Base-by-base conservation (phyloP, 2,888 invertebrate genomes). In the Aphidius colemani region DNA sequence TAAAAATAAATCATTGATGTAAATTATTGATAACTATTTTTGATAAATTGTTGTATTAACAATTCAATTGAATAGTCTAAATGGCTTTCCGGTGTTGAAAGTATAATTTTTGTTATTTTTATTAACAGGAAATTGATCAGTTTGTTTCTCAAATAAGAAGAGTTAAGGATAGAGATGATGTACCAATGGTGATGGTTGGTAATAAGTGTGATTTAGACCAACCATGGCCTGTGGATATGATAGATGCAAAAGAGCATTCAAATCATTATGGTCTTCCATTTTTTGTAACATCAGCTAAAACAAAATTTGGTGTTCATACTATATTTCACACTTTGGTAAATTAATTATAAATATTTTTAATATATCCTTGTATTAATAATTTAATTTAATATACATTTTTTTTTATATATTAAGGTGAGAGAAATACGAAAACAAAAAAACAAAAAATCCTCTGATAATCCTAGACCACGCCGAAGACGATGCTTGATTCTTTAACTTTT, bases 131-230 rank as follows among this genome's bases (percentile, higher is more conserved):
- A 3, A 30, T 5, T 30, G 5, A 30, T 5, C 3, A 1, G 3
- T 30, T 30, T 4, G 5, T 30, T 30, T 2, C 0, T 30, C 96
- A 96, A 86, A 99, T 99, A 74, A 97, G 98, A 85, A 88, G 99
- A 78, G 98, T 99, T 61, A 99, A 99, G 86, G 99, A 99, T 86
- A 97, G 98, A 6, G 98, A 99, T 83, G 98, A 98, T 83, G 98
- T 99, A 73, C 97, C 98, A 55, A 98, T 98, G 98, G 97, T 98
- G 76, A 90, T 99, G 83, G 98, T 99, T 65, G 99, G 98, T 69
- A 99, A 99, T 86, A 99, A 99, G 86, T 98, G 98, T 84, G 99
- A 99, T 86, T 88, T 99, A 78, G 88, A 91, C 75, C 92, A 96
- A 72, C 85, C 87, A 45, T 93, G 98, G 89, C 94, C 96, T 63